Evolutionary conservation across 2,888 invertebrate genomes (phyloP).

Genomic region (Acleris laterana): DNA sequence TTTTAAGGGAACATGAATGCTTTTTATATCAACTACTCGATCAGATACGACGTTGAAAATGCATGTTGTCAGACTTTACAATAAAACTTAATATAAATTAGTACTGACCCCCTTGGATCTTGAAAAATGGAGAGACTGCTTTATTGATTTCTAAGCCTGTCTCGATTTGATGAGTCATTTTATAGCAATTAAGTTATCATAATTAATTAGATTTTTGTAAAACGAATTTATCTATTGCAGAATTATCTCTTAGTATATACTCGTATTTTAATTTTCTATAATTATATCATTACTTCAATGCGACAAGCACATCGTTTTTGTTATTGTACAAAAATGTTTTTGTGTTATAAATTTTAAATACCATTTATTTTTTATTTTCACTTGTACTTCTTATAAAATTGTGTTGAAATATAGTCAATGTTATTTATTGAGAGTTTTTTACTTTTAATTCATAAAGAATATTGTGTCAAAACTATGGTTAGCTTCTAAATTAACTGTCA

Average conservation of each 20-base stretch:
- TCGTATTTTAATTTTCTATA: constrained; percentile 19
- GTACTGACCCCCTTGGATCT: too few relatives aligned
- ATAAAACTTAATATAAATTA: too few relatives aligned
- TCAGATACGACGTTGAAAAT: too few relatives aligned
- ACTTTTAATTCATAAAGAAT: background rate
- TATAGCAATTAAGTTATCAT: too few relatives aligned
- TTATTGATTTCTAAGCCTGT: too few relatives aligned
- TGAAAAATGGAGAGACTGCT: too few relatives aligned
- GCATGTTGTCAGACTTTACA: too few relatives aligned
- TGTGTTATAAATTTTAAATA: constrained; percentile 37
- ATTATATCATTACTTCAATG: background rate
- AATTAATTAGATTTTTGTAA: too few relatives aligned
- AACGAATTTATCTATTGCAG: too few relatives aligned
- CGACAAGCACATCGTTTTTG: constrained; percentile 42
- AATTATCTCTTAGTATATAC: constrained; percentile 36
- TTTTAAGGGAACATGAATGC: too few relatives aligned
- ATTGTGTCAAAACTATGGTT: constrained; percentile 4
- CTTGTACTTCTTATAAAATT: background rate
- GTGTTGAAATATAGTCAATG: background rate
- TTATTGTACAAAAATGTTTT: constrained; percentile 39
- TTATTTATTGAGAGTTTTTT: background rate
- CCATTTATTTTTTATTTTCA: background rate
- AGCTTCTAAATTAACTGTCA: constrained; percentile 6
- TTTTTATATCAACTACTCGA: too few relatives aligned
- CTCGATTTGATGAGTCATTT: too few relatives aligned